Conservation (phyloP, 2,888 invertebrate genomes). For the Sepioteuthis lessoniana region DNA sequence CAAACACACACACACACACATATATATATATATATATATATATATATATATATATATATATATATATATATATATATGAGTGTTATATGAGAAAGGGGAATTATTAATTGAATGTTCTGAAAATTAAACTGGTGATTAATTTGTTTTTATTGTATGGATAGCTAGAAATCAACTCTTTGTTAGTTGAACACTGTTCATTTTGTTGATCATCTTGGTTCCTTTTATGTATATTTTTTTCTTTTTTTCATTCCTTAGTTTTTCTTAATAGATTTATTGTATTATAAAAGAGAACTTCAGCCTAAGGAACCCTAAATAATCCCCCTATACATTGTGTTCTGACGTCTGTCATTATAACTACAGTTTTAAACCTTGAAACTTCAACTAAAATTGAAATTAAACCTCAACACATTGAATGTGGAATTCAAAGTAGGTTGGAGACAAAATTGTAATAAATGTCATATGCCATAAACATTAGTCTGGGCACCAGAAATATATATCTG, state of each 20-base stretch:
- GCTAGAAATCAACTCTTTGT: neutral
- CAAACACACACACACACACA: too few species aligned
- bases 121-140: neutral
- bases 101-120: too few species aligned
- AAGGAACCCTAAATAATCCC: neutral
- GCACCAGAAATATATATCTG: neutral
- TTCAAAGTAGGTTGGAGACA: conserved; percentile 8
- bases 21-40: too few species aligned
- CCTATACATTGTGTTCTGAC: neutral
- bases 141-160: neutral
- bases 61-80: too few species aligned
- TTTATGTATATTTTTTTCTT: neutral
- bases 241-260: neutral
- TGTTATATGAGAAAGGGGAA: too few species aligned
- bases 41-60: too few species aligned
- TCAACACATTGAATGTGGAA: neutral
- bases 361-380: neutral
- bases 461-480: neutral
- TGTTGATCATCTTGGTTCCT: neutral
- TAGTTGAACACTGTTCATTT: neutral
- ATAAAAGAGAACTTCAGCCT: neutral
- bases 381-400: neutral
- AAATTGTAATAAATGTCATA: neutral
- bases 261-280: neutral
- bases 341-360: neutral